These are phyloP conservation scores for Mactromeris polynyma DNA, from an alignment of 2,888 invertebrate genomes.

Conservation along the genomic window DNA sequence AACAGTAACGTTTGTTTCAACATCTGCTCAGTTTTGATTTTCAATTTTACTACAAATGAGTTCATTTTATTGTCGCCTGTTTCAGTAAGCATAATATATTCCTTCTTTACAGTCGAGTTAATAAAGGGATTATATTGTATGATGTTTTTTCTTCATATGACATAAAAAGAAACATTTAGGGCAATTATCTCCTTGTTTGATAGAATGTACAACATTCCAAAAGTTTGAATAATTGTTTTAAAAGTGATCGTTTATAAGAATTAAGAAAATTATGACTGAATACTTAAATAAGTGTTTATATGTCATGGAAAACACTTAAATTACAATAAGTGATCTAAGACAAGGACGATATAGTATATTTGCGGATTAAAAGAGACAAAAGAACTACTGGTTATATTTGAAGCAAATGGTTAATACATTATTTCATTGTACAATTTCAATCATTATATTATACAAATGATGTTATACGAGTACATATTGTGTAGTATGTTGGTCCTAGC, in stretches of 20 bases:
- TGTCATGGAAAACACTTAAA: no score
- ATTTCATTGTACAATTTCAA: no score
- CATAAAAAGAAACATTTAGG: slow-evolving; percentile 7
- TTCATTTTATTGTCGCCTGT: not conserved
- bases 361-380: no score
- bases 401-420: no score
- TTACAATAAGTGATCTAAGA: no score
- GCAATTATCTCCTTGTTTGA: not conserved
- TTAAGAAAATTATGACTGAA: not conserved
- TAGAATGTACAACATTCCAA: not conserved
- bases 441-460: no score
- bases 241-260: not conserved
- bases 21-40: not conserved
- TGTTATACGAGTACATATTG: no score
- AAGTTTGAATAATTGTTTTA: not conserved
- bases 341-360: no score
- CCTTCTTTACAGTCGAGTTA: slow-evolving; percentile 10
- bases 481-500: no score
- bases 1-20: not conserved
- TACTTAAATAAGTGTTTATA: no score
- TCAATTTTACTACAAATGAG: not conserved
- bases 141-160: not conserved
- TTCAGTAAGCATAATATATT: slow-evolving; percentile 1
- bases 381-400: no score
- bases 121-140: not conserved